Conservation (phyloP, 1,140 invertebrate species). For the Drosophila pseudoobscura region DNA sequence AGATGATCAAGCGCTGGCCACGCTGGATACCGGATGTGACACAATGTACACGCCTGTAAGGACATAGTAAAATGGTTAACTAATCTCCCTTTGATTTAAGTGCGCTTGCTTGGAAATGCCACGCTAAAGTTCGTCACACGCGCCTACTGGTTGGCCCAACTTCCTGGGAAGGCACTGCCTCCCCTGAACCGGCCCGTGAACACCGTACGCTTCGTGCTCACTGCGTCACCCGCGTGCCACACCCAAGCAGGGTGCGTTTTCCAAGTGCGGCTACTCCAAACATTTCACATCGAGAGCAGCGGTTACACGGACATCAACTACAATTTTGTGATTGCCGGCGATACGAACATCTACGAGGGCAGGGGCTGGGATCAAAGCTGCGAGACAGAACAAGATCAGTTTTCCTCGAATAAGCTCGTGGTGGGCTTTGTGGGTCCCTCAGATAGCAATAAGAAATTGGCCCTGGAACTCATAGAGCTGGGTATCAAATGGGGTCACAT, state of each 20-base stretch:
- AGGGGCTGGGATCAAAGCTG: conserved; percentile 86
- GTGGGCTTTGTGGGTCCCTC: conserved; percentile 56
- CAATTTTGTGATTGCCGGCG: conserved; percentile 90
- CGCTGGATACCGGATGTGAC: conserved; percentile 81
- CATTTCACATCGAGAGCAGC: conserved; percentile 85
- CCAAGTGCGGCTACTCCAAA: conserved; percentile 85
- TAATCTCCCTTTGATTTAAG: conserved; percentile 23
- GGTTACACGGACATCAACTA: conserved; percentile 87
- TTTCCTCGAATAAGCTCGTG: conserved; percentile 20
- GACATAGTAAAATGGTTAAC: background rate
- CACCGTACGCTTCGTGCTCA: conserved; percentile 76
- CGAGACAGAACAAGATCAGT: conserved; percentile 40
- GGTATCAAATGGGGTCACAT: conserved; percentile 85
- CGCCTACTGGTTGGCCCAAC: conserved; percentile 87
- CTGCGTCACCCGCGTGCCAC: conserved; percentile 20
- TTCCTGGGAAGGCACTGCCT: conserved; percentile 77
- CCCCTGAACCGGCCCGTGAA: conserved; percentile 83
- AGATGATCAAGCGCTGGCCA: conserved; percentile 85
- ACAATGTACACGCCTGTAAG: conserved; percentile 33
- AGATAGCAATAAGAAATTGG: conserved; percentile 32
- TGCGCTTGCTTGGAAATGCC: conserved; percentile 55
- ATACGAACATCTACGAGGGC: conserved; percentile 88
- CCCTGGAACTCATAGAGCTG: conserved; percentile 80
- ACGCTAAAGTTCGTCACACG: conserved; percentile 81
- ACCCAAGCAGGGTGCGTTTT: conserved; percentile 59